phyloP scores from a whole-genome alignment of 2,888 invertebrate species.

The Rotaria macrura region DNA sequence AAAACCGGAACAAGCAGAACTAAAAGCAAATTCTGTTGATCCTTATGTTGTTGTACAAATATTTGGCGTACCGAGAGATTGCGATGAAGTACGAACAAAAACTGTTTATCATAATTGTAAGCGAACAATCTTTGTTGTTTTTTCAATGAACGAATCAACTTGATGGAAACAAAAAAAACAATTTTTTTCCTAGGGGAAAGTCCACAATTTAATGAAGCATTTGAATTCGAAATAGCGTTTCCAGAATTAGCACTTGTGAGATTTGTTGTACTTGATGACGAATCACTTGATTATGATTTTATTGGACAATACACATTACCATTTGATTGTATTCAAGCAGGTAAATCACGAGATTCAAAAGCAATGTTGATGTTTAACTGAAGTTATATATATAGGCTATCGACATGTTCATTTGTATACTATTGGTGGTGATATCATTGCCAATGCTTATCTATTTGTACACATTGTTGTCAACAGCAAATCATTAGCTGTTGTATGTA shows the following conservation, averaged over 20 bases:
- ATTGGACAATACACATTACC: slow-evolving; percentile 25
- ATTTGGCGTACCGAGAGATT: slow-evolving; percentile 29
- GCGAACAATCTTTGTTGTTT: background rate
- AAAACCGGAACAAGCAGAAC: slow-evolving; percentile 10
- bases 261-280: slow-evolving; percentile 55
- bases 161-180: background rate
- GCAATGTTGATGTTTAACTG: too few species aligned
- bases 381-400: slow-evolving; percentile 18
- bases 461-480: slow-evolving; percentile 9
- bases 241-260: slow-evolving; percentile 57
- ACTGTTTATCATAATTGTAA: slow-evolving; percentile 53
- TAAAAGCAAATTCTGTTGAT: slow-evolving; percentile 21
- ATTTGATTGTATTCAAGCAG: slow-evolving; percentile 29
- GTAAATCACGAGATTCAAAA: background rate
- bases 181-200: slow-evolving; percentile 47
- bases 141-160: background rate
- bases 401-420: slow-evolving; percentile 24
- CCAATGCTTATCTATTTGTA: background rate
- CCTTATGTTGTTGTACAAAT: slow-evolving; percentile 29
- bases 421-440: slow-evolving; percentile 14
- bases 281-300: slow-evolving; percentile 25
- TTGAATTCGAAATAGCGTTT: slow-evolving; percentile 56
- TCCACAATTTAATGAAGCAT: slow-evolving; percentile 57
- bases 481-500: slow-evolving; percentile 20
- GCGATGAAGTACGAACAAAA: slow-evolving; percentile 22